These are phyloP conservation scores for Ellobius talpinus DNA, from an alignment of 2,113 vertebrate genomes.

Conservation along the genomic window DNA sequence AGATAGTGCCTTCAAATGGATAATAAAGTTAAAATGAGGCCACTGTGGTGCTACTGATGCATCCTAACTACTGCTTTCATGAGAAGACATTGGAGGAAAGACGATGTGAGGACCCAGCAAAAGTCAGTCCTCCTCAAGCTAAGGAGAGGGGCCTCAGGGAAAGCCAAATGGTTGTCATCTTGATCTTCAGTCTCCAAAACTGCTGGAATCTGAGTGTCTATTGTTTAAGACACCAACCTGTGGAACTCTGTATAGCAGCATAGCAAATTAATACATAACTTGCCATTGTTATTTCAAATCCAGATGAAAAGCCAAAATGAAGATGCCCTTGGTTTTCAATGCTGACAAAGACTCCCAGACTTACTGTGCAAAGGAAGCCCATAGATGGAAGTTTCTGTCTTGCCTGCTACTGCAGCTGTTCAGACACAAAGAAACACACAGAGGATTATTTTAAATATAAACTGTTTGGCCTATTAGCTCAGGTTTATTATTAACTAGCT, in stretches of 20 bases:
- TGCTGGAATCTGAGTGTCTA: neutral
- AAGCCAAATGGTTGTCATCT: neutral
- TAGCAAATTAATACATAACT: neutral
- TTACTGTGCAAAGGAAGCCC: neutral
- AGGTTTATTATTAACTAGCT: no score
- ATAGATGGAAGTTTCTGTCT: no score
- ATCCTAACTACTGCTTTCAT: neutral
- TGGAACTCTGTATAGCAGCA: neutral
- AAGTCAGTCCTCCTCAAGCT: neutral
- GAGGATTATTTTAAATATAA: no score
- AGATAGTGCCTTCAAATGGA: neutral
- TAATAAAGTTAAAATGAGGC: neutral
- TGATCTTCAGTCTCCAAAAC: neutral
- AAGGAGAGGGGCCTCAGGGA: neutral
- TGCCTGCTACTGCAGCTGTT: no score
- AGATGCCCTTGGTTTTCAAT: neutral
- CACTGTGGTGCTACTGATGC: neutral
- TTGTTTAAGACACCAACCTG: neutral
- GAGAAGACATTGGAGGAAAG: neutral
- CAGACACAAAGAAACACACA: no score
- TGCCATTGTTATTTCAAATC: neutral
- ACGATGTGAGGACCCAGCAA: fast-evolving
- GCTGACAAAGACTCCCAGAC: neutral
- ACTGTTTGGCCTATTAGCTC: no score
- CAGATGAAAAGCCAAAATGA: neutral